Evolutionary conservation across 2,888 invertebrate genomes (phyloP).

Genomic region (Lasioglossum oenotherae): DNA sequence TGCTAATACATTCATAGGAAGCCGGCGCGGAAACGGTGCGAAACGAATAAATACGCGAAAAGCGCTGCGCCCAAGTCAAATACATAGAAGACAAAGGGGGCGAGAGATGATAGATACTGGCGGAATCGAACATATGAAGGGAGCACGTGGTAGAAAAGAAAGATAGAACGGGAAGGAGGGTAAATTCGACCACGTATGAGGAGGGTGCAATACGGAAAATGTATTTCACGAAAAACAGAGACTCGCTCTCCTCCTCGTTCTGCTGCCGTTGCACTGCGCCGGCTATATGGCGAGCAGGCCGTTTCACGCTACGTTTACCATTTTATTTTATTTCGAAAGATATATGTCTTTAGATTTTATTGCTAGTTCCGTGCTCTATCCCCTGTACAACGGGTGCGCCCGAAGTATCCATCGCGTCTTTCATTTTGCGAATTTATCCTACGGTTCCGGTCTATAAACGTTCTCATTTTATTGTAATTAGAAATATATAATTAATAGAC

Average conservation of each 20-base stretch:
- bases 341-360: conserved; percentile 78
- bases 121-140: conserved; percentile 33
- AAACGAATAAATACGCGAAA: conserved; percentile 16
- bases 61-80: conserved; percentile 48
- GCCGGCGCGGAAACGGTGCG: neutral
- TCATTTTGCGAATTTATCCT: conserved; percentile 29
- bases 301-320: conserved; percentile 81
- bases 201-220: conserved; percentile 57
- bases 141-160: conserved; percentile 27
- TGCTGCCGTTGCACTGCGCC: conserved; percentile 65
- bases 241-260: conserved; percentile 44
- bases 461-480: neutral
- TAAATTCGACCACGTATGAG: conserved; percentile 56
- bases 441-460: conserved; percentile 27
- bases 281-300: conserved; percentile 68
- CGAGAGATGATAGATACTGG: conserved; percentile 53
- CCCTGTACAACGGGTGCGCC: conserved; percentile 38
- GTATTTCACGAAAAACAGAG: conserved; percentile 68
- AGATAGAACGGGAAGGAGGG: conserved; percentile 32
- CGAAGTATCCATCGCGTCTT: conserved; percentile 28
- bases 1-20: neutral
- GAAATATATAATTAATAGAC: neutral
- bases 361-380: conserved; percentile 61
- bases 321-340: conserved; percentile 80
- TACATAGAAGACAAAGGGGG: conserved; percentile 62